These are phyloP conservation scores for Potorous gilbertii DNA, from an alignment of 2,797 vertebrate genomes.

Conservation along the genomic window DNA sequence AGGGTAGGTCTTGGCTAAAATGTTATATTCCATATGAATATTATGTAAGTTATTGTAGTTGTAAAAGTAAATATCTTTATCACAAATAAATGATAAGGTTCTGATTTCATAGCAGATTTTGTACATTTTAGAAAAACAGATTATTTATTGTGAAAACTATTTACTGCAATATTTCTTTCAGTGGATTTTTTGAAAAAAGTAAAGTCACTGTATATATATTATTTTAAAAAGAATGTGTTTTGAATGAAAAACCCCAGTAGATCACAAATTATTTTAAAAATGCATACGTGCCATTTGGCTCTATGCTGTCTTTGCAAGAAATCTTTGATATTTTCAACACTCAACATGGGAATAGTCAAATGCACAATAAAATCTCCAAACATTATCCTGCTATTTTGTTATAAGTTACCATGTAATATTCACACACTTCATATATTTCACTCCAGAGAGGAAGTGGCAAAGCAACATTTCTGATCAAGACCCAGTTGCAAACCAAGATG, in stretches of 20 bases:
- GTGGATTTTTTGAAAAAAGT: conserved; percentile 43
- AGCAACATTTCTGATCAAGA: neutral
- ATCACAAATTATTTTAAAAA: neutral
- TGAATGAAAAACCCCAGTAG: conserved; percentile 53
- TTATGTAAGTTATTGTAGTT: conserved; percentile 81
- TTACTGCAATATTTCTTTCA: conserved; percentile 53
- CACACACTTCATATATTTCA: neutral
- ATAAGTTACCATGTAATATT: neutral
- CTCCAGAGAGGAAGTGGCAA: neutral
- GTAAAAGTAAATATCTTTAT: conserved; percentile 63
- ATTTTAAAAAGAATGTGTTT: conserved; percentile 56
- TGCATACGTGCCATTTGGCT: neutral
- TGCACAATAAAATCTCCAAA: conserved; percentile 49
- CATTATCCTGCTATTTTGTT: neutral
- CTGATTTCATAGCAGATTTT: conserved; percentile 67
- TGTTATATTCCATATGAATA: conserved; percentile 58
- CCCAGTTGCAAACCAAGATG: neutral
- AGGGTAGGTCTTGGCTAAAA: conserved; percentile 41
- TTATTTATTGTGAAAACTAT: conserved; percentile 83
- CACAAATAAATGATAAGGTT: conserved; percentile 51
- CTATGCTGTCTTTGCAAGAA: conserved; percentile 30
- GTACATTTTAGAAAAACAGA: conserved; percentile 74
- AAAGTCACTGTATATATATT: conserved; percentile 57
- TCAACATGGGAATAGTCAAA: conserved; percentile 34
- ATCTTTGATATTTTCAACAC: conserved; percentile 10